Base-by-base conservation (phyloP, 2,888 invertebrate genomes). In the Tipula lateralis region DNA sequence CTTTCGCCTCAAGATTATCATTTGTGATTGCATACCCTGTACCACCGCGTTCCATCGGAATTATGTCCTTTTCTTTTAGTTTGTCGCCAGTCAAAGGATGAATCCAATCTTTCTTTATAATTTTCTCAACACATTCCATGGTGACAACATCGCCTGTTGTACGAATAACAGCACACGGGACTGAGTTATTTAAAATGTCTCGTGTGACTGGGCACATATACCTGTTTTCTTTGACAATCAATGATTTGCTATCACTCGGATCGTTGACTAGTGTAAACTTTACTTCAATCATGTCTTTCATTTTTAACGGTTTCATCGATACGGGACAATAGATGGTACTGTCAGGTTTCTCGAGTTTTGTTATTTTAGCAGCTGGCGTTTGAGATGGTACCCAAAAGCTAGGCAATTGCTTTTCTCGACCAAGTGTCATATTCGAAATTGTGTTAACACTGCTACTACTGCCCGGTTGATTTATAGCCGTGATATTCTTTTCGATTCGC, bases 191-290 rank as follows among this genome's bases (percentile, higher is more conserved):
- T 39, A 99, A 91, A 85, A 98, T 94, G 90, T 99, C 99, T 89
- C 97, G 96, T 0, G 99, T 99, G 0, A 99, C 95, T 0, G 99
- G 97, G 89, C 99, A 99, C 95, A 98, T 98, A 89, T 98, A 99
- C 87, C 99, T 93, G 86, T 96, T 96, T 89, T 96, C 94, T 89
- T 96, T 97, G 0, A 95, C 93, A 86, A 98, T 97, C 34, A 98
- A 91, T 1, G 97, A 95, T 87, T 95, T 95, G 87, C 95, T 96
- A 86, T 95, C 95, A 88, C 96, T 95, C 0, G 96, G 95, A 90
- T 97, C 97, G 86, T 95, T 96, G 0, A 98, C 95, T 85, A 94
- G 91, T 0, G 97, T 98, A 91, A 99, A 99, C 88, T 97, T 96
- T 0, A 99, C 95, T 87, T 96, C 93, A 87, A 99, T 95, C 39